These are phyloP conservation scores for Pseudobourletiella spinata DNA, from an alignment of 1,140 invertebrate genomes.

Conservation along the genomic window DNA sequence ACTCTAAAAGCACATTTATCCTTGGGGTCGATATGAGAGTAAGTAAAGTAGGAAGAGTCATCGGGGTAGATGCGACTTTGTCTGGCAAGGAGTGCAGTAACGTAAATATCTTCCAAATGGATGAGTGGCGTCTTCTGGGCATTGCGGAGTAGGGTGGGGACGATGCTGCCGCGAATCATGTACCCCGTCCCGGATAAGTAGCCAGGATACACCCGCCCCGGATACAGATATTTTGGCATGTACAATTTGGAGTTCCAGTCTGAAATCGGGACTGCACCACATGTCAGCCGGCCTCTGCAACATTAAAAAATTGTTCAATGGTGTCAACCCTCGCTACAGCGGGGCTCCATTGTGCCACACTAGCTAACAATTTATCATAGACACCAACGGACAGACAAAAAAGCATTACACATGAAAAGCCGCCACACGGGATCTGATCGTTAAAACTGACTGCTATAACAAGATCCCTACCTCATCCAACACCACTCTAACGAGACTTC, in stretches of 20 bases:
- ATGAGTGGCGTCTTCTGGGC: slow-evolving; percentile 59
- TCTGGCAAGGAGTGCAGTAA: slow-evolving; percentile 46
- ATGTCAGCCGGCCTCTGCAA: slow-evolving; percentile 28
- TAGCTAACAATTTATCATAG: too few relatives aligned
- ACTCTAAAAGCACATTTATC: slow-evolving; percentile 27
- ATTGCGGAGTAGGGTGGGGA: slow-evolving; percentile 55
- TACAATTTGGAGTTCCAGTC: slow-evolving; percentile 39
- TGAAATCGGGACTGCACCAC: slow-evolving; percentile 36
- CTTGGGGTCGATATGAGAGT: slow-evolving; percentile 40
- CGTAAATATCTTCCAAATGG: slow-evolving; percentile 74
- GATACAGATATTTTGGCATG: slow-evolving; percentile 67
- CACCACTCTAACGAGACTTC: too few relatives aligned
- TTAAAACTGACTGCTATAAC: too few relatives aligned
- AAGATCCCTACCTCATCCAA: too few relatives aligned
- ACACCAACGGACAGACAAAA: too few relatives aligned
- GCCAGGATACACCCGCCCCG: slow-evolving; percentile 60
- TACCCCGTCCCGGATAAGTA: slow-evolving; percentile 80
- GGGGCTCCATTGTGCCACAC: too few relatives aligned
- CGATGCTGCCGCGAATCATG: slow-evolving; percentile 62
- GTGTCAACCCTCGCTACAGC: too few relatives aligned
- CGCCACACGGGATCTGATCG: too few relatives aligned
- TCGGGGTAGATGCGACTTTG: slow-evolving; percentile 45
- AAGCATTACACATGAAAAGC: too few relatives aligned
- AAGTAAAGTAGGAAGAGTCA: slow-evolving; percentile 53
- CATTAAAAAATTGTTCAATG: too few relatives aligned